Base-by-base conservation (phyloP, 2,888 invertebrate genomes). In the Ctenicera cuprea region DNA sequence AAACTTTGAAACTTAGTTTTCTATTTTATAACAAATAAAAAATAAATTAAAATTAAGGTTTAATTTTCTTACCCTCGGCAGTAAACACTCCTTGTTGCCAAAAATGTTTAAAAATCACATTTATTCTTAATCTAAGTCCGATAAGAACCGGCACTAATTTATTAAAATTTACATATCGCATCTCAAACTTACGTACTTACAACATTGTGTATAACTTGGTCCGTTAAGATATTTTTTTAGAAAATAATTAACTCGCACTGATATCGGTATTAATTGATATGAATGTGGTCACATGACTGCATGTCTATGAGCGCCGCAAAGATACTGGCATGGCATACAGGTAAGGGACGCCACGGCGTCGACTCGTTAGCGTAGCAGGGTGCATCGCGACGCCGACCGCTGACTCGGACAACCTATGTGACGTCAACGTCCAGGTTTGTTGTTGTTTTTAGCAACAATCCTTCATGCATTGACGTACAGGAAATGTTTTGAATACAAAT, bases 331-430 rank as follows among this genome's bases (percentile, higher is more conserved):
- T 62, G 54, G 45, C 64, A 62, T 52, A 33, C 72, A 72, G 72
- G 72, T 72, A 54, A 62, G 63, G 67, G 66, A 63, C 45, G 61
- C 66, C 62, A 72, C 72, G 67, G 72, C 72, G 72, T 72, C 72
- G 72, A 72, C 72, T 72, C 72, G 72, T 38, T 37, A 33, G 26
- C 62, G 62, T 72, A 48, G 43, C 62, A 72, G 72, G 72, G 67
- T 72, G 72, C 72, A 72, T 61, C 62, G 72, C 62, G 67, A 72
- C 72, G 66, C 67, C 72, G 72, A 72, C 62, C 62, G 43, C 54
- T 54, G 37, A 61, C 62, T 72, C 72, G 72, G 62, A 72, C 70
- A 61, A 61, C 37, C 48, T 48, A 30, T 18, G 50, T 67, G 61
- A 72, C 66, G 62, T 67, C 48, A 71, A 33, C 14, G 11, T 48